Base-by-base conservation (phyloP, 2,888 invertebrate genomes). In the Eurytoma adleriae region DNA sequence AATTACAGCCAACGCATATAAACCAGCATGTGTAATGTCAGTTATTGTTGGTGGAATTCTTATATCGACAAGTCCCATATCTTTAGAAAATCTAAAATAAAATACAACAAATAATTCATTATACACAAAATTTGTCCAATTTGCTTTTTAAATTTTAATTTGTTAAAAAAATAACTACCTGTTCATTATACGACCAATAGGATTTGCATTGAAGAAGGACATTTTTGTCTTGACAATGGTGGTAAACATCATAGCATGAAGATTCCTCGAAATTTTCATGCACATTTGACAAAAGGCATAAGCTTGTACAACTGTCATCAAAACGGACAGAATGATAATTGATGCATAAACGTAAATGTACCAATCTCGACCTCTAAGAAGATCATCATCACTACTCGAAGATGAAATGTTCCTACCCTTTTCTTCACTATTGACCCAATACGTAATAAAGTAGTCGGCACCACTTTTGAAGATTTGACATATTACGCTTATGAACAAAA, bases 201-300 rank as follows among this genome's bases (percentile, higher is more conserved):
- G 96, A 91, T 97, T 98, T 4, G 93, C 93, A 89, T 97, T 96
- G 91, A 98, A 98, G 91, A 98, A 98, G 20, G 94, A 92, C 94
- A 97, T 96, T 0, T 95, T 94, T 0, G 96, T 95, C n/a, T 95
- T 92, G 1, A 96, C 94, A 57, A 98, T 94, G 40, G 95, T 93
- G 24, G 92, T 90, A 89, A 97, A 97, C 97, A 98, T 97, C 20
- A 91, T 92, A 89, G 96, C 94, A 91, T 98, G 98, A 0, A 98
- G 92, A 18, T 92, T 93, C 10, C 93, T 94, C 0, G 97, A 96
- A 0, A 97, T 95, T 59, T 92, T 93, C 93, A 96, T 95, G 85
- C 96, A 96, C 82, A 95, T 87, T 91, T 88, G 86, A 84, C 93
- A 94, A 85, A 94, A 94, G 0, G 89, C 81, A 68, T 91, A 86